Conservation (phyloP, 2,113 vertebrate genomes). For the Poicephalus meyeri region DNA sequence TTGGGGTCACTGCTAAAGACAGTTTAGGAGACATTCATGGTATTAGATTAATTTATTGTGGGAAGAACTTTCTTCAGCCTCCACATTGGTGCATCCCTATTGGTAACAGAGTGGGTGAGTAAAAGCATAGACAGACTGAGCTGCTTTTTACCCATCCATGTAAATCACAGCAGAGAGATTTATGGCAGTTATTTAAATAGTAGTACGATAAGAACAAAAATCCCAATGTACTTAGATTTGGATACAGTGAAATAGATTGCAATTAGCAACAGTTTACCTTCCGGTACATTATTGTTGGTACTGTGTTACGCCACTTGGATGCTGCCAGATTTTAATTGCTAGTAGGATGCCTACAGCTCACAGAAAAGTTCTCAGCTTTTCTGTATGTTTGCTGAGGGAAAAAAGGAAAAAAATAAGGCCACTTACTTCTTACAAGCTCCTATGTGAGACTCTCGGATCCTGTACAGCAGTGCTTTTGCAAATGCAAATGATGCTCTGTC, state of each 20-base stretch:
- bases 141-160: not conserved
- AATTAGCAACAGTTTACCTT: not conserved
- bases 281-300: not conserved
- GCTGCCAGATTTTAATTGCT: not conserved
- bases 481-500: conserved; percentile 84
- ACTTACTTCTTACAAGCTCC: conserved; percentile 82
- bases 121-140: not conserved
- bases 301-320: not conserved
- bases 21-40: not conserved
- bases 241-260: not conserved
- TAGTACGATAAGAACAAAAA: not conserved
- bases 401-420: not conserved
- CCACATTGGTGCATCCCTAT: not conserved
- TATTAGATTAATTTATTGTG: not conserved
- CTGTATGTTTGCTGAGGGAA: not conserved
- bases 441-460: conserved; percentile 78
- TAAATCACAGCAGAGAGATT: not conserved
- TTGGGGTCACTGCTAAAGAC: fast-evolving
- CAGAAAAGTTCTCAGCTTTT: not conserved
- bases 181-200: not conserved
- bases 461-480: conserved; percentile 82
- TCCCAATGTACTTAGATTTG: not conserved
- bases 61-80: not conserved
- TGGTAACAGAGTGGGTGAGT: not conserved
- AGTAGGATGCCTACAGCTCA: not conserved